phyloP scores from a whole-genome alignment of 2,113 vertebrate genomes.

The Myodes glareolus region DNA sequence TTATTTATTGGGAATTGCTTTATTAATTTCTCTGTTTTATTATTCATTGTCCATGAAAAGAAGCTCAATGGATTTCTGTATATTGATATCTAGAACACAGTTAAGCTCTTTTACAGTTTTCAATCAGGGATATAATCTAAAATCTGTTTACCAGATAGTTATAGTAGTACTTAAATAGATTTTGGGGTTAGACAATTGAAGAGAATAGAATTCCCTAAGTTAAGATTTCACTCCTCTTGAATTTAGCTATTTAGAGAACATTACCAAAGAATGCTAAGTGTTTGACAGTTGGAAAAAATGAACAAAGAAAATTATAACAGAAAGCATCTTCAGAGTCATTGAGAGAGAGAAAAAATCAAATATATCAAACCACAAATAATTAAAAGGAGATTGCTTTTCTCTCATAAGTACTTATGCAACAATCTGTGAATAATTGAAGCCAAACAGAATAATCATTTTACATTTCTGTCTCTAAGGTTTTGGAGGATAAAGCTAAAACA shows the following conservation, averaged over 20 bases:
- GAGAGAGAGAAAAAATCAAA: background rate
- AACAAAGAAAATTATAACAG: background rate
- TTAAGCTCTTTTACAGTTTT: background rate
- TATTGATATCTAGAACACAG: background rate
- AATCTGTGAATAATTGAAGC: slow-evolving; percentile 5
- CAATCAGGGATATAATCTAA: background rate
- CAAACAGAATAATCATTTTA: slow-evolving; percentile 29
- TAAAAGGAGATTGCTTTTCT: background rate
- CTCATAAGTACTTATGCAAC: background rate
- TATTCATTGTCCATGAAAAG: background rate
- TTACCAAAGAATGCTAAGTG: background rate
- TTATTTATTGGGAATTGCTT: background rate
- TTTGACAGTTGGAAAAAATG: slow-evolving; percentile 41
- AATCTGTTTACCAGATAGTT: background rate
- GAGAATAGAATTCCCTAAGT: background rate
- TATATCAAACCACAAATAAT: background rate
- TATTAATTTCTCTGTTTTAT: slow-evolving; percentile 27
- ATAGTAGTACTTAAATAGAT: background rate
- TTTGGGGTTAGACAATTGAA: background rate
- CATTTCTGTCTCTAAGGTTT: slow-evolving; percentile 3
- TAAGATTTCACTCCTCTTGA: background rate
- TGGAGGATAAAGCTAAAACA: slow-evolving; percentile 46
- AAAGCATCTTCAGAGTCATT: background rate
- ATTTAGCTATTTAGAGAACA: background rate
- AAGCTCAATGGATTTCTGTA: background rate